Conservation (phyloP, 2,113 vertebrate species). For the Eretmochelys imbricata region DNA sequence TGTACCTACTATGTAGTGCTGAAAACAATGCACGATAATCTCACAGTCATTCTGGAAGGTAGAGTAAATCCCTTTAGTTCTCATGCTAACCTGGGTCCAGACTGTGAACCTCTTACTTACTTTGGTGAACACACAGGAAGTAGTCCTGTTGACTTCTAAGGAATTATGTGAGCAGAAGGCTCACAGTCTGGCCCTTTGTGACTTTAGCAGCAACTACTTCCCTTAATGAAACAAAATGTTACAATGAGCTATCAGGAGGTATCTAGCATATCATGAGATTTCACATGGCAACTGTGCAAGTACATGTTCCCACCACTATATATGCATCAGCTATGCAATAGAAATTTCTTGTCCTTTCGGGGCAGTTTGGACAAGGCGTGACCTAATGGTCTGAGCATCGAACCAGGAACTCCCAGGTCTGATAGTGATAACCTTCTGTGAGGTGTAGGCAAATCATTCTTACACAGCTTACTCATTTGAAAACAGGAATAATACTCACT, state of each 20-base stretch:
- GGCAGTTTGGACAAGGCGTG: not conserved
- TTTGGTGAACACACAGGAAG: not conserved
- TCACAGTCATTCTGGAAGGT: not conserved
- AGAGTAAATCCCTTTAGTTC: not conserved
- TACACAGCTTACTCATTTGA: not conserved
- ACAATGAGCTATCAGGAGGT: not conserved
- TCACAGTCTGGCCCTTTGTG: not conserved
- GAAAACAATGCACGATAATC: not conserved
- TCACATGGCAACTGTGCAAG: accelerated
- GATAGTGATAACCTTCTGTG: accelerated
- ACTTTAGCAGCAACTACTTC: not conserved
- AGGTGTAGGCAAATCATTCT: not conserved
- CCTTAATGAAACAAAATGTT: not conserved
- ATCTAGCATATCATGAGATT: accelerated
- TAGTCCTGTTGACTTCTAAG: not conserved
- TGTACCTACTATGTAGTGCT: not conserved
- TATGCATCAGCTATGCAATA: accelerated
- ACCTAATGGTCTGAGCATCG: not conserved
- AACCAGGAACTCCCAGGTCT: not conserved
- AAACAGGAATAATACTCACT: not conserved
- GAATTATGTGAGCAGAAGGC: not conserved
- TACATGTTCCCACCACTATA: accelerated
- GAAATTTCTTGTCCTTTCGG: accelerated
- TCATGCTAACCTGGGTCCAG: not conserved
- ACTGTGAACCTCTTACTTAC: not conserved